Evolutionary conservation across 2,113 vertebrate species (phyloP).

Genomic region (Cheirogaleus medius): DNA sequence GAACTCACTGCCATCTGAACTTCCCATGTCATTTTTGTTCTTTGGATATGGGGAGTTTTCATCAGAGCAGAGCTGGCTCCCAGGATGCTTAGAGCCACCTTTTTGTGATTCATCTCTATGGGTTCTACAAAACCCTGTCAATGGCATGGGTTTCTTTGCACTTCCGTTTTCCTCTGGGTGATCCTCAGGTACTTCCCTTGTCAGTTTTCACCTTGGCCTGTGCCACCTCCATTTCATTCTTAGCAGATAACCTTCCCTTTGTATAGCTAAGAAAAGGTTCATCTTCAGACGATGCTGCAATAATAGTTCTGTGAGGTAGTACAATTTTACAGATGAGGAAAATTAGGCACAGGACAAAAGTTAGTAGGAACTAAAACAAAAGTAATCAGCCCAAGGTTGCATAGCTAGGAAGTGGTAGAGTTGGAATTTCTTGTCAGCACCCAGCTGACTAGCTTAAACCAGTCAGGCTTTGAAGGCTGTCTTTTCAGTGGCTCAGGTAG

Average conservation of each 20-base stretch:
- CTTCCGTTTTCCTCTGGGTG: not conserved
- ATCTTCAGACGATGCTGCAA: not conserved
- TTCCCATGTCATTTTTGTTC: fast-evolving
- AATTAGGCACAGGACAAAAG: not conserved
- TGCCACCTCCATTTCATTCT: not conserved
- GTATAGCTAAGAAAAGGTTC: not conserved
- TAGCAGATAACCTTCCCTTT: not conserved
- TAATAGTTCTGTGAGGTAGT: not conserved
- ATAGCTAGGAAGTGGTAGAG: not conserved
- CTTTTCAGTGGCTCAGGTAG: not conserved
- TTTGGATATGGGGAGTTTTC: not conserved
- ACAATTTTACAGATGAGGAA: not conserved
- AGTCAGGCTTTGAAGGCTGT: not conserved
- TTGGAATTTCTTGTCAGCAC: not conserved
- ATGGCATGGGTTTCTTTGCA: not conserved
- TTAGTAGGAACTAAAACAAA: not conserved
- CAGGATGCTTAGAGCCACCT: not conserved
- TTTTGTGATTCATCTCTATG: not conserved
- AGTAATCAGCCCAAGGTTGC: not conserved
- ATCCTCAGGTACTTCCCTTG: not conserved
- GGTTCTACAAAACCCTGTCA: fast-evolving
- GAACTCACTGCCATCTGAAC: not conserved
- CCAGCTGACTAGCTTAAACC: not conserved
- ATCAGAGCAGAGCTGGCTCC: not conserved
- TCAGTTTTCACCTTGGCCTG: not conserved